phyloP scores from a whole-genome alignment of 2,888 invertebrate species.

The Marronus borbonicus region DNA sequence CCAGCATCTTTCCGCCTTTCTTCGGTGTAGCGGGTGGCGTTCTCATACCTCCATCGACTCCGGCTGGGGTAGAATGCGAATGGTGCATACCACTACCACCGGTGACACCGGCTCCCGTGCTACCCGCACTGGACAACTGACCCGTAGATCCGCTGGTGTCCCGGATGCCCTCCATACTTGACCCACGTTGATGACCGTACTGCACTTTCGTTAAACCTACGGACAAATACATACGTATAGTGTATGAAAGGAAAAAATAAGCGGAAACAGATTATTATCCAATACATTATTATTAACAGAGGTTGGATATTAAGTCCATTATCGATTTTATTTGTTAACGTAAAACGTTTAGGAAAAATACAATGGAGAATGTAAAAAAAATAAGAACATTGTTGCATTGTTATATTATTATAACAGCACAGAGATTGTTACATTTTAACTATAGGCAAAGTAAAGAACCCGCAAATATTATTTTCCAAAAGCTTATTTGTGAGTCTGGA shows the following conservation, averaged over 20 bases:
- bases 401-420: too few relatives aligned
- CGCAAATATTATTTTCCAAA: too few relatives aligned
- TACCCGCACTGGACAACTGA: constrained; percentile 67
- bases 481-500: too few relatives aligned
- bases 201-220: constrained; percentile 50
- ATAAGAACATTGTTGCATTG: too few relatives aligned
- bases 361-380: too few relatives aligned
- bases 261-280: constrained; percentile 1
- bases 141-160: constrained; percentile 68
- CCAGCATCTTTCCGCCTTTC: constrained; percentile 91
- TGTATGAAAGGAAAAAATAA: too few relatives aligned
- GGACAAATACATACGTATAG: too few relatives aligned
- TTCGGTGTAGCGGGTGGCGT: constrained; percentile 87
- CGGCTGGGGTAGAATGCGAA: constrained; percentile 88
- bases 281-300: background rate
- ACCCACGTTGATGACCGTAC: constrained; percentile 28
- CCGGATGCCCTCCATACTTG: constrained; percentile 60
- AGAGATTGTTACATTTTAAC: too few relatives aligned
- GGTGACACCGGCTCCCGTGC: constrained; percentile 63
- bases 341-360: too few relatives aligned
- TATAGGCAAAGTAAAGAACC: too few relatives aligned
- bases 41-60: constrained; percentile 80
- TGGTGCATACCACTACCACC: constrained; percentile 78
- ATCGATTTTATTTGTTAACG: too few relatives aligned
- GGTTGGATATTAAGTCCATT: too few relatives aligned